Conservation (phyloP, 2,113 vertebrate species). For the Perca schrenkii region DNA sequence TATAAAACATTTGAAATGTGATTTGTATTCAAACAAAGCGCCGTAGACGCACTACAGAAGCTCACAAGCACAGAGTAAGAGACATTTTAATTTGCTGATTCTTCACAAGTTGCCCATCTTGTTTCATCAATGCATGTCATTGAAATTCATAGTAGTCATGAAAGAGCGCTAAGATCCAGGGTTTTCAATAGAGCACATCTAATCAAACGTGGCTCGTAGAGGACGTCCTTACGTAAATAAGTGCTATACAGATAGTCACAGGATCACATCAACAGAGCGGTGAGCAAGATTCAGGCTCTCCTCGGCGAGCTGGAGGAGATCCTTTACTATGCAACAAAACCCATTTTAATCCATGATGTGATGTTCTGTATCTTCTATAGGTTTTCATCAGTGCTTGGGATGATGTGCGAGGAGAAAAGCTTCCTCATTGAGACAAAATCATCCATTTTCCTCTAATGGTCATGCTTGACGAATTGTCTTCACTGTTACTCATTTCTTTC, state of each 20-base stretch:
- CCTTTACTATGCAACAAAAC: slow-evolving; percentile 67
- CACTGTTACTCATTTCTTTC: background rate
- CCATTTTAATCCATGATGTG: slow-evolving; percentile 18
- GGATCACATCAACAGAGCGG: slow-evolving; percentile 21
- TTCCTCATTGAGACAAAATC: slow-evolving; percentile 2
- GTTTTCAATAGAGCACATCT: slow-evolving; percentile 54
- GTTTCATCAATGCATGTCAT: slow-evolving; percentile 53
- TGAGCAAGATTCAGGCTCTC: slow-evolving; percentile 33
- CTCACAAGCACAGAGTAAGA: background rate
- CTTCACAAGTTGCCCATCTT: slow-evolving; percentile 15
- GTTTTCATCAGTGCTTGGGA: slow-evolving; percentile 6
- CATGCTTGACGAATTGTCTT: background rate
- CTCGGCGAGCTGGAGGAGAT: slow-evolving; percentile 43
- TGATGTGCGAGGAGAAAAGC: slow-evolving; percentile 18
- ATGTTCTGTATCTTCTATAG: background rate
- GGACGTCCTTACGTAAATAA: slow-evolving; percentile 55
- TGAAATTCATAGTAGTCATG: slow-evolving; percentile 69
- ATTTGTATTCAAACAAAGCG: slow-evolving; percentile 35
- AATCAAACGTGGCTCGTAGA: slow-evolving; percentile 66
- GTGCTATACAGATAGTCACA: slow-evolving; percentile 34
- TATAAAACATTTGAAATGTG: slow-evolving; percentile 33
- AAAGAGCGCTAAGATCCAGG: slow-evolving; percentile 23
- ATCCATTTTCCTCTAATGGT: slow-evolving; percentile 8
- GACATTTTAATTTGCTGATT: slow-evolving; percentile 54
- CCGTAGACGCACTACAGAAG: slow-evolving; percentile 10